These are phyloP conservation scores for Sesamia inferens DNA, from an alignment of 2,888 invertebrate genomes.

Conservation along the genomic window DNA sequence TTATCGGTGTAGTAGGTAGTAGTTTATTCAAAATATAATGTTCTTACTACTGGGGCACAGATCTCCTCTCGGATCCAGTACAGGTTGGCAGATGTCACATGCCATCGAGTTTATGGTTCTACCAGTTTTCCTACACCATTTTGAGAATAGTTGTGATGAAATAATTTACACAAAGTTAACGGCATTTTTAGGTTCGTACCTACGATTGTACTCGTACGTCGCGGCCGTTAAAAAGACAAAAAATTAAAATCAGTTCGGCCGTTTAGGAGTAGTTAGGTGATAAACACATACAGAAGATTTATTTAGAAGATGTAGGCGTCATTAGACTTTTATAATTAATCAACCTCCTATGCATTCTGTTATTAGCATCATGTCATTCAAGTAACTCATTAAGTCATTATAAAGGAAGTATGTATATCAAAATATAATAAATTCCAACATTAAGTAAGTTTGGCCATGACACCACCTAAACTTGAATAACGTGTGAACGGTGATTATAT, in stretches of 20 bases:
- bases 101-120: background rate
- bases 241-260: no score
- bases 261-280: no score
- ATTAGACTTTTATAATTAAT: background rate
- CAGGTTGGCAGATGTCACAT: background rate
- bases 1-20: background rate
- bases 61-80: background rate
- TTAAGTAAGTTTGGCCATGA: constrained; percentile 46
- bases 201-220: background rate
- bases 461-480: constrained; percentile 44
- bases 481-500: constrained; percentile 54
- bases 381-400: background rate
- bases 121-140: background rate
- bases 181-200: background rate
- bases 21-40: background rate
- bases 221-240: background rate
- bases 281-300: no score
- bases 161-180: background rate
- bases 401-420: constrained; percentile 1
- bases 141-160: background rate
- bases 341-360: background rate
- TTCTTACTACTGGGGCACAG: background rate
- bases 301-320: background rate
- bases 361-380: constrained; percentile 19
- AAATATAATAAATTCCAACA: constrained; percentile 36